These are phyloP conservation scores for Mactra quadrangularis DNA, from an alignment of 1,140 invertebrate genomes.

Conservation along the genomic window DNA sequence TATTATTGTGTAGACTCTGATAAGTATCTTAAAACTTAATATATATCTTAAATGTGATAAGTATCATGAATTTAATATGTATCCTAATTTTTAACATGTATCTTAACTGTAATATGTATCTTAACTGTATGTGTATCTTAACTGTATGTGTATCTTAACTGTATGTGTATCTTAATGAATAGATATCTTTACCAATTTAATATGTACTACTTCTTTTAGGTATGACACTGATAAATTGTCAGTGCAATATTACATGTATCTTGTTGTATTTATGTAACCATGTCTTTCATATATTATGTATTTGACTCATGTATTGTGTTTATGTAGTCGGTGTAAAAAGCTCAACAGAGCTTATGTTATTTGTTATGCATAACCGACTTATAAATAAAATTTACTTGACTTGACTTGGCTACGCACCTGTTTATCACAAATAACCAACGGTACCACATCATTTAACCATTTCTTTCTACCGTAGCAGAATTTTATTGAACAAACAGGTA, in stretches of 20 bases:
- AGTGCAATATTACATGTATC: slow-evolving; percentile 23
- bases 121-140: background rate
- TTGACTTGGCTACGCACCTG: no score
- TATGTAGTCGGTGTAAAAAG: no score
- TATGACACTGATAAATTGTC: background rate
- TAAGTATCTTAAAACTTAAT: slow-evolving; percentile 5
- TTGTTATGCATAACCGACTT: background rate
- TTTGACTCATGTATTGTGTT: no score
- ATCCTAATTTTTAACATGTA: no score
- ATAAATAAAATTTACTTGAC: slow-evolving; percentile 40
- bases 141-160: background rate
- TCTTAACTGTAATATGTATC: no score
- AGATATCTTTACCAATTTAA: background rate
- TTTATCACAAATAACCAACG: no score
- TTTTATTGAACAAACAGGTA: no score
- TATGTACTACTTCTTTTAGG: background rate
- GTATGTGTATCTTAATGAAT: background rate
- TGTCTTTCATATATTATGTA: no score
- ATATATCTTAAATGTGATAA: background rate
- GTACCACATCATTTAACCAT: no score
- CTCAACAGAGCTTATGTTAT: no score
- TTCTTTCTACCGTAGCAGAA: no score
- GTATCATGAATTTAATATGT: background rate
- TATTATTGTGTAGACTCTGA: background rate
- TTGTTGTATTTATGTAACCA: background rate